Evolutionary conservation across 92 coral and sea anemone species (phyloP).

Genomic region (Epizoanthus scotinus): DNA sequence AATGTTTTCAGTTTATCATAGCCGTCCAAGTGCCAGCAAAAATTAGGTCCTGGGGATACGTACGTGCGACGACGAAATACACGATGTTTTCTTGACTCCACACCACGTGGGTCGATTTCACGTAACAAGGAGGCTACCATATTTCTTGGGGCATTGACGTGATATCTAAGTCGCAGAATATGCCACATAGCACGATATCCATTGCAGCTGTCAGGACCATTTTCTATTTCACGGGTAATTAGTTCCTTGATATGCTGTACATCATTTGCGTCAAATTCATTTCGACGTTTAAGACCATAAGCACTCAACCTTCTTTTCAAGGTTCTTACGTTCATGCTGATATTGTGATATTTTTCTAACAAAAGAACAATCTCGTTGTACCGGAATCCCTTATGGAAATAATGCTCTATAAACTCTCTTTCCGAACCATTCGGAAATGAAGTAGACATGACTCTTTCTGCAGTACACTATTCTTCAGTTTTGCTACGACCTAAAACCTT

Average conservation of each 20-base stretch:
- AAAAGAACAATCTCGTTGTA: constrained; percentile 12
- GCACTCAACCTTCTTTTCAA: neutral
- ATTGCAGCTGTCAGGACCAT: too few species aligned
- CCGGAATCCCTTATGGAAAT: constrained; percentile 20
- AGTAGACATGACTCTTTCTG: constrained; percentile 17
- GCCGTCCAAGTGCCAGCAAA: too few species aligned
- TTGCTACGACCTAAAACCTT: too few species aligned
- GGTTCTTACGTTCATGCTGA: neutral
- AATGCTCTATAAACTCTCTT: constrained; percentile 36
- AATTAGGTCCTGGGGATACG: constrained; percentile 38
- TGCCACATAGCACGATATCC: too few species aligned
- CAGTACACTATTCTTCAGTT: too few species aligned
- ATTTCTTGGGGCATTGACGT: too few species aligned
- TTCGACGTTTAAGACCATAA: constrained; percentile 5
- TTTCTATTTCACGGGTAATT: too few species aligned
- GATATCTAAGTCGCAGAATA: too few species aligned
- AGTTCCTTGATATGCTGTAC: neutral
- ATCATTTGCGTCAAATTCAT: constrained; percentile 2
- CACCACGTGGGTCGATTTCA: too few species aligned
- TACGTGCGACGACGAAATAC: constrained; percentile 40
- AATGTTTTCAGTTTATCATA: too few species aligned
- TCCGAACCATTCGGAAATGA: constrained; percentile 42
- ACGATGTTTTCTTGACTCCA: constrained; percentile 36
- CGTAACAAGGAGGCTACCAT: too few species aligned
- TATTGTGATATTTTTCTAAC: constrained; percentile 13